Evolutionary conservation across 1,140 invertebrate species (phyloP), one percentile per base, ranked within the genome.

Genomic region (Phthorimaea operculella): DNA sequence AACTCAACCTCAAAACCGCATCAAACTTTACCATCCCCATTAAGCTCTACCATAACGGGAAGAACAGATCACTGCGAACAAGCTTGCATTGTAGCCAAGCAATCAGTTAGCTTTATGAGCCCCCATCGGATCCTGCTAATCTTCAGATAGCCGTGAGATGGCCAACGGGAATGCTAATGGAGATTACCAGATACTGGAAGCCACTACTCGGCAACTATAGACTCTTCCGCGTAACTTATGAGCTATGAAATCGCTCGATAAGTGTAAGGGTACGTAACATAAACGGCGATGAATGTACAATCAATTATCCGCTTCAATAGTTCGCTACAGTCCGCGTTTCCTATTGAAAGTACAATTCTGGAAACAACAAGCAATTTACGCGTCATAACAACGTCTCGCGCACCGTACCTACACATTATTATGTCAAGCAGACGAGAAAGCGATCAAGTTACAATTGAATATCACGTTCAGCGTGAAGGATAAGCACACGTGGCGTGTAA

Each of bases 391-490:
- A 10, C 36, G 36, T 39, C 44, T 42, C 8, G 11, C 11, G 11
- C 9, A 42, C 3, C 44, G 44, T 47, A 47, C 44, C 1, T 17
- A 47, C 44, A 47, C 44, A 47, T 47, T 47, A 47, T 17, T 17
- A 33, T 15, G 15, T 34, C 47, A 51, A 51, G 54, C 48, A 51
- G 48, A 53, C 53, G 54, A 66, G 69, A 74, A 70, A 74, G 68
- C 62, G 55, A 70, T 69, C 64, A 58, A 62, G 61, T 70, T 67
- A 68, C 70, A 66, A 73, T 72, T 72, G 67, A 73, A 74, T 74
- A 70, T 72, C 61, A 63, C 62, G 62, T 66, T 63, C 53, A 55
- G 48, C 63, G 64, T 69, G 58, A 66, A 71, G 63, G 64, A 72
- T 70, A 60, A 66, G 56, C 58, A 67, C 64, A 64, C 62, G 60